phyloP scores from a whole-genome alignment of 2,113 vertebrate genomes.

The Odocoileus virginianus region DNA sequence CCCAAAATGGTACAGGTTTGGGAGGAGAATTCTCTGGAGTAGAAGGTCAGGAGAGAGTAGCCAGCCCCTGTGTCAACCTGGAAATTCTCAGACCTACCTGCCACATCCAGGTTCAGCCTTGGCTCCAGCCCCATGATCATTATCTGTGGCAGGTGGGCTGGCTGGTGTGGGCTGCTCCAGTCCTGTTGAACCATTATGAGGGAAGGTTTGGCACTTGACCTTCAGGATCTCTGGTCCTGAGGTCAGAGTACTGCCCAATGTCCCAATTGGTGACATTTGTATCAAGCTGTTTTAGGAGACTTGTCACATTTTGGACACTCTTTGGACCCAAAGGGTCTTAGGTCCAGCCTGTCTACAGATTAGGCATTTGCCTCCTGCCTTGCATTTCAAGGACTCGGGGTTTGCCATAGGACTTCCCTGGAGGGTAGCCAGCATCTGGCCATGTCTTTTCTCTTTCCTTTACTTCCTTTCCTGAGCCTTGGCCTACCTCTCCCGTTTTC shows the following conservation, averaged over 20 bases:
- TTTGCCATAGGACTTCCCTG: not conserved
- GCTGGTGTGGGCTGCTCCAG: rapidly evolving
- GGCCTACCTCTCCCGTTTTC: not conserved
- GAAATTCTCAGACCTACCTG: not conserved
- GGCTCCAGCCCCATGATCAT: not conserved
- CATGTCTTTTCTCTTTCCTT: not conserved
- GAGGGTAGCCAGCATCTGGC: not conserved
- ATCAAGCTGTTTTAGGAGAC: not conserved
- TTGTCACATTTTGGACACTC: not conserved
- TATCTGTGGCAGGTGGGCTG: not conserved
- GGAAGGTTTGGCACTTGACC: not conserved
- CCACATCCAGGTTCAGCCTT: not conserved
- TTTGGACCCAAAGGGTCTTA: not conserved
- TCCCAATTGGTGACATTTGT: not conserved
- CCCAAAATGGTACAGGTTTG: not conserved
- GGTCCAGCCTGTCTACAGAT: not conserved
- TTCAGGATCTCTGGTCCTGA: not conserved
- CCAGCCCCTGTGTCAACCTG: not conserved
- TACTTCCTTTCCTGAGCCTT: not conserved
- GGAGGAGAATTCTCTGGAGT: not conserved
- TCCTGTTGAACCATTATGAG: not conserved
- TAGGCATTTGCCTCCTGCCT: not conserved
- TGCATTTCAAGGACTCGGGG: not conserved
- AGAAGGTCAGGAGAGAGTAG: not conserved
- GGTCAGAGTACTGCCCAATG: not conserved